Percentiles rank a stretch among this genome's conserved stretches.
Conservation (phyloP, 2,888 invertebrate species). For the Drosophila nr. perissopoda region DNA sequence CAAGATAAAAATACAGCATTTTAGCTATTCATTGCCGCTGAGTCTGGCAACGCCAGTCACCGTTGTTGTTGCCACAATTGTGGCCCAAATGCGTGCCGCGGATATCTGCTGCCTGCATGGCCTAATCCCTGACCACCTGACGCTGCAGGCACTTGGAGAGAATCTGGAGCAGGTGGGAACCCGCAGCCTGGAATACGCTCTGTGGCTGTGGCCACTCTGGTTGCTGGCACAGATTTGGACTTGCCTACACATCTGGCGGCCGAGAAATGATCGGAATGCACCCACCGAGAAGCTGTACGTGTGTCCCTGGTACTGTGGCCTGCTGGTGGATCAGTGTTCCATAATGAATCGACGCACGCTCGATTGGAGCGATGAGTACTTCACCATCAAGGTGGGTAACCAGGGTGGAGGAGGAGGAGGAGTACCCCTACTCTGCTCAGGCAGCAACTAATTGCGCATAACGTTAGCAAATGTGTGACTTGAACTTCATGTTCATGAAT, state of each 20-base stretch:
- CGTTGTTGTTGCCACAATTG: slow-evolving; percentile 88
- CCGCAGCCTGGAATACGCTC: slow-evolving; percentile 87
- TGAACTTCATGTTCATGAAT: slow-evolving; percentile 58
- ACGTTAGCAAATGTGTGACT: slow-evolving; percentile 20
- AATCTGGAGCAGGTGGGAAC: slow-evolving; percentile 86
- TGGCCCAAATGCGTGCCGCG: slow-evolving; percentile 88
- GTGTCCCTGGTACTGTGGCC: slow-evolving; percentile 92
- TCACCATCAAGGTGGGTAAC: slow-evolving; percentile 84
- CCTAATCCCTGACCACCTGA: slow-evolving; percentile 92
- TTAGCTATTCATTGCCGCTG: slow-evolving; percentile 94
- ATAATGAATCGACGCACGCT: slow-evolving; percentile 92
- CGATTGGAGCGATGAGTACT: slow-evolving; percentile 86
- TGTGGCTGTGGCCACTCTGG: slow-evolving; percentile 93
- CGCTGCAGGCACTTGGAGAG: slow-evolving; percentile 90
- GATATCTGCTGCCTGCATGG: slow-evolving; percentile 89
- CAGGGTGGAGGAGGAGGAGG: too few relatives aligned
- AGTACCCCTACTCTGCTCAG: not conserved
- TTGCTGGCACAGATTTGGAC: slow-evolving; percentile 94
- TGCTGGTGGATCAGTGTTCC: slow-evolving; percentile 93
- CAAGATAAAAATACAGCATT: slow-evolving; percentile 94
- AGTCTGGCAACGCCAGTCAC: slow-evolving; percentile 91
- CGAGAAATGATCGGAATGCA: slow-evolving; percentile 92
- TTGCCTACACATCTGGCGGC: slow-evolving; percentile 93
- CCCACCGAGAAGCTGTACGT: slow-evolving; percentile 93
- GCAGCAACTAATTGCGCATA: slow-evolving; percentile 13